phyloP scores from a whole-genome alignment of 2,113 vertebrate species.

The Perca fluviatilis region DNA sequence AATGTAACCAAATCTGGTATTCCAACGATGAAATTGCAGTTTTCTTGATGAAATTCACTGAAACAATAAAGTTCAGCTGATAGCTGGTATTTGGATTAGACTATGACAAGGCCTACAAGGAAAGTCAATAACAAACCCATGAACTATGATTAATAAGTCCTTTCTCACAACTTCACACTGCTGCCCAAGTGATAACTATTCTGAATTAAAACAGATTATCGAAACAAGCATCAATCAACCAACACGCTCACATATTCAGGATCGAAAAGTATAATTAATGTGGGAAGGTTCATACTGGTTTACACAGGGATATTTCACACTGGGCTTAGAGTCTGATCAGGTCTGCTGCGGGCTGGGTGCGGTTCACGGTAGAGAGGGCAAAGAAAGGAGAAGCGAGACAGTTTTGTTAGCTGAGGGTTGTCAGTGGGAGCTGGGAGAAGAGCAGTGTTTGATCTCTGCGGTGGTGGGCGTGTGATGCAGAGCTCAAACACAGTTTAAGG shows the following conservation, averaged over 20 bases:
- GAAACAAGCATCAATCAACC: conserved; percentile 30
- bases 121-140: conserved; percentile 6
- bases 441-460: conserved; percentile 68
- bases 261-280: conserved; percentile 36
- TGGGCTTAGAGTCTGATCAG: conserved; percentile 33
- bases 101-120: background rate
- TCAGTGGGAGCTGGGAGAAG: conserved; percentile 55
- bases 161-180: background rate
- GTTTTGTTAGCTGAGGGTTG: conserved; percentile 63
- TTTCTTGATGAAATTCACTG: conserved; percentile 43
- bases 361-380: conserved; percentile 35
- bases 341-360: conserved; percentile 26
- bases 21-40: conserved; percentile 27
- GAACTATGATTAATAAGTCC: background rate
- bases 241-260: conserved; percentile 25
- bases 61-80: conserved; percentile 17
- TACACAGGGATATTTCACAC: conserved; percentile 38
- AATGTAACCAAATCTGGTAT: conserved; percentile 24
- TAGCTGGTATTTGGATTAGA: conserved; percentile 18
- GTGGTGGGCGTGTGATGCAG: conserved; percentile 65
- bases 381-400: conserved; percentile 54
- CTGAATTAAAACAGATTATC: background rate
- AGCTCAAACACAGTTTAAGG: conserved; percentile 80
- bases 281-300: conserved; percentile 46
- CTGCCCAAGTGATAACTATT: background rate